Evolutionary conservation across 2,888 invertebrate species (phyloP), one percentile per base, ranked within the genome.

Genomic region (Endotricha flammealis): DNA sequence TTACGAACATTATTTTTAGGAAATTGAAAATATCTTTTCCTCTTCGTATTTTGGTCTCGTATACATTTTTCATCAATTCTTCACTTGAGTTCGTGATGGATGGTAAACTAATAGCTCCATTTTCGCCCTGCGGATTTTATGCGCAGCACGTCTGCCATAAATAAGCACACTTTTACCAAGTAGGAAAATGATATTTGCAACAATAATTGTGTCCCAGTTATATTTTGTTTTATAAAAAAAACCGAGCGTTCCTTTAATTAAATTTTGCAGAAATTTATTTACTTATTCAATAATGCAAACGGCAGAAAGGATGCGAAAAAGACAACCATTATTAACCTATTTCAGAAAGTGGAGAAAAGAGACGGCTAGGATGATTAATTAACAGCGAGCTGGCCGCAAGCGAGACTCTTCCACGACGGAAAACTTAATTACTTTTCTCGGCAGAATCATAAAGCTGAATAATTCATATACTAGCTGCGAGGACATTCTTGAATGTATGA

Each of bases 361-460:
- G 68, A 63, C 67, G 63, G 63, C 61, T 57, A 58, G 57, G 63
- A 76, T 79, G 72, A 80, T 79, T 79, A 77, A 80, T 79, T 80
- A 79, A 74, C 69, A 67, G 57, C 48, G 61, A 62, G 65, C 64
- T 61, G 62, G 64, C 73, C 72, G 63, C 75, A 67, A 70, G 67
- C 66, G 70, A 61, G 57, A 64, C 64, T 59, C 48, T 41, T 50
- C 62, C 54, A 53, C 63, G 56, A 66, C 71, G 66, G 72, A 73
- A 75, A 75, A 77, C 70, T 74, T 80, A 79, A 80, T 79, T 81
- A 80, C 68, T 77, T 79, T 78, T 73, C 77, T 75, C 70, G 50
- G 62, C 53, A 58, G 69, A 74, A 75, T 75, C 71, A 75, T 78
- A 73, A 73, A 70, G 60, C 57, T 75, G 68, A 73, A 78, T 77